Percentiles rank a stretch among this genome's conserved stretches.
Conservation (phyloP, 2,888 invertebrate species). For the Acanthoscelides obtectus region DNA sequence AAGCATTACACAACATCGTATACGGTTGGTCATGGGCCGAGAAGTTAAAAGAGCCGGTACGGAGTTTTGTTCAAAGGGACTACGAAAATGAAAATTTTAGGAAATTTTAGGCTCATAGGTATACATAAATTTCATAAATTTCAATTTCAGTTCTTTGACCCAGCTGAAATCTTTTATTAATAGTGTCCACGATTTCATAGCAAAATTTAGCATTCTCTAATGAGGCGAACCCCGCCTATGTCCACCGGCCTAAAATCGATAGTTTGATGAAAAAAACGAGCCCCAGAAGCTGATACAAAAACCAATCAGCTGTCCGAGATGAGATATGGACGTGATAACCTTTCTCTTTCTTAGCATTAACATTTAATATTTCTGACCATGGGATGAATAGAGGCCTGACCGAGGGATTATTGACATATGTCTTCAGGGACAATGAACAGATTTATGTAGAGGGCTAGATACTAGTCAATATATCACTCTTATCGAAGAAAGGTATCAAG, state of each 20-base stretch:
- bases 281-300: neutral
- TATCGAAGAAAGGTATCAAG: neutral
- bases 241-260: neutral
- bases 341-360: neutral
- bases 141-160: no score
- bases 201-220: no score
- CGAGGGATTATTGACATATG: neutral
- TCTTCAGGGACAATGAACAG: neutral
- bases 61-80: no score
- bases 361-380: neutral
- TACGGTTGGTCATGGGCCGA: no score
- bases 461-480: neutral
- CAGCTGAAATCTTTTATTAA: no score
- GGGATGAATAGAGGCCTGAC: neutral
- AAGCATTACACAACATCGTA: no score
- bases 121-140: no score
- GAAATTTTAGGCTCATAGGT: no score
- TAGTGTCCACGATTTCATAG: no score
- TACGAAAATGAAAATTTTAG: no score
- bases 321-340: neutral
- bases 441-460: neutral
- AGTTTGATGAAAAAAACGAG: neutral
- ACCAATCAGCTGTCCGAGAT: neutral
- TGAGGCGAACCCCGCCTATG: neutral
- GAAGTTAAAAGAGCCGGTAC: no score